A percentile compares a stretch with the other conserved stretches of the same genome.
Conservation (phyloP, 2,888 invertebrate genomes). For the Scaptomyza polygonia region DNA sequence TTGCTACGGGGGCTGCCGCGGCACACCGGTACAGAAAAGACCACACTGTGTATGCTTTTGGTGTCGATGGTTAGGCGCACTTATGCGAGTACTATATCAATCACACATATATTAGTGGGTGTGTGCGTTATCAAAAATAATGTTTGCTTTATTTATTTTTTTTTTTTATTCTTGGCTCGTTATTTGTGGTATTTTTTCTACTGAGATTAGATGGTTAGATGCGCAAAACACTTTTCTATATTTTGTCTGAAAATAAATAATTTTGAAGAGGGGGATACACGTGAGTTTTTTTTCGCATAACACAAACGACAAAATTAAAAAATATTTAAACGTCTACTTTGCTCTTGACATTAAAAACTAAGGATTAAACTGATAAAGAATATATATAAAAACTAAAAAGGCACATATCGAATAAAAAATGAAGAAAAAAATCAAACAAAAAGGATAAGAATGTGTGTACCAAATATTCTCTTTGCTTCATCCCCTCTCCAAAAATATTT, state of each 20-base stretch:
- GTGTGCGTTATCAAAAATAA: constrained; percentile 26
- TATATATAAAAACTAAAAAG: constrained; percentile 46
- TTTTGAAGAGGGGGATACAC: constrained; percentile 84
- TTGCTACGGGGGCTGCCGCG: constrained; percentile 67
- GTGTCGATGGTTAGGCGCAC: constrained; percentile 24
- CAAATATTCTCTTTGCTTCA: constrained; percentile 63
- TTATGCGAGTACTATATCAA: constrained; percentile 15
- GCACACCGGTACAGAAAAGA: constrained; percentile 67
- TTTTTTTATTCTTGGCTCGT: constrained; percentile 7
- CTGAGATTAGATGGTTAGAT: constrained; percentile 55
- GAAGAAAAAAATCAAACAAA: constrained; percentile 8
- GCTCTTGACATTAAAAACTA: constrained; percentile 67
- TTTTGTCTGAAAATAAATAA: constrained; percentile 83
- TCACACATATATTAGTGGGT: constrained; percentile 17
- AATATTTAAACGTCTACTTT: constrained; percentile 65
- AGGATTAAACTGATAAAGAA: constrained; percentile 40
- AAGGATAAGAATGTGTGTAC: not conserved
- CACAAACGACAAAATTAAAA: constrained; percentile 71
- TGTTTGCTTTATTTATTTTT: not conserved
- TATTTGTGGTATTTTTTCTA: constrained; percentile 31
- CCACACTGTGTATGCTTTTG: constrained; percentile 64
- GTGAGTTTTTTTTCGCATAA: constrained; percentile 81
- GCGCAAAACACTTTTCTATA: constrained; percentile 76
- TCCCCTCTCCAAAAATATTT: constrained; percentile 83
- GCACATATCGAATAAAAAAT: constrained; percentile 27